These are phyloP conservation scores for Nasonia longicornis DNA, from an alignment of 1,140 invertebrate species.

Conservation along the genomic window DNA sequence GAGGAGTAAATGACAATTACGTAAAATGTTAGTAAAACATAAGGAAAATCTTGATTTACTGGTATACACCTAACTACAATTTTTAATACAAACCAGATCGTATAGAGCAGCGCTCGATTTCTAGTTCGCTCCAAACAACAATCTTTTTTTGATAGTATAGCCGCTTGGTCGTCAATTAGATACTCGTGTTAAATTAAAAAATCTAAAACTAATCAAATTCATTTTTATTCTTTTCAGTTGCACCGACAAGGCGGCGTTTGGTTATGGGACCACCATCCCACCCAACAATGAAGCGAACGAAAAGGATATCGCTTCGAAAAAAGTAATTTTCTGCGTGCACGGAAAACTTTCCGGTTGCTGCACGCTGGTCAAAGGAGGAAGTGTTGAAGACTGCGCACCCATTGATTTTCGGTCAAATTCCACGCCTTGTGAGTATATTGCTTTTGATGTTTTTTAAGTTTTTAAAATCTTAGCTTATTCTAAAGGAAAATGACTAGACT, in stretches of 20 bases:
- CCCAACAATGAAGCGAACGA: slow-evolving; percentile 62
- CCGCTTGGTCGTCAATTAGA: too few species aligned
- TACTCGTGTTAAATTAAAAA: too few species aligned
- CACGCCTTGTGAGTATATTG: slow-evolving; percentile 51
- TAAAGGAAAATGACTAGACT: neutral
- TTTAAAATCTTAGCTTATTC: neutral
- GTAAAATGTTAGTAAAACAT: too few species aligned
- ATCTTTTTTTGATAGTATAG: too few species aligned
- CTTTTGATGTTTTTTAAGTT: too few species aligned
- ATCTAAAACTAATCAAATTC: neutral
- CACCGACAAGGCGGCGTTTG: slow-evolving; percentile 64
- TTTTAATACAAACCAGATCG: too few species aligned
- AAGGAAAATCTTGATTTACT: too few species aligned
- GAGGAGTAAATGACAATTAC: too few species aligned
- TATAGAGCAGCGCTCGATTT: too few species aligned
- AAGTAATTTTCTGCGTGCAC: slow-evolving; percentile 70
- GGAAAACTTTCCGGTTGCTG: slow-evolving; percentile 71
- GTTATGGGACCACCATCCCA: slow-evolving; percentile 65
- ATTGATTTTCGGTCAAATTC: slow-evolving; percentile 55
- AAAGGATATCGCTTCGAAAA: slow-evolving; percentile 56
- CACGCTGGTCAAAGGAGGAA: slow-evolving; percentile 61
- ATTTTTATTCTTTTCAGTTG: slow-evolving; percentile 54
- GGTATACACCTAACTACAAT: too few species aligned
- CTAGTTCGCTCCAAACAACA: too few species aligned
- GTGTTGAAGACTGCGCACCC: slow-evolving; percentile 51